Evolutionary conservation across 53 echinoderm and acorn worm species (phyloP), one percentile per base, ranked within the genome.

Genomic region (Stichopus horrens): DNA sequence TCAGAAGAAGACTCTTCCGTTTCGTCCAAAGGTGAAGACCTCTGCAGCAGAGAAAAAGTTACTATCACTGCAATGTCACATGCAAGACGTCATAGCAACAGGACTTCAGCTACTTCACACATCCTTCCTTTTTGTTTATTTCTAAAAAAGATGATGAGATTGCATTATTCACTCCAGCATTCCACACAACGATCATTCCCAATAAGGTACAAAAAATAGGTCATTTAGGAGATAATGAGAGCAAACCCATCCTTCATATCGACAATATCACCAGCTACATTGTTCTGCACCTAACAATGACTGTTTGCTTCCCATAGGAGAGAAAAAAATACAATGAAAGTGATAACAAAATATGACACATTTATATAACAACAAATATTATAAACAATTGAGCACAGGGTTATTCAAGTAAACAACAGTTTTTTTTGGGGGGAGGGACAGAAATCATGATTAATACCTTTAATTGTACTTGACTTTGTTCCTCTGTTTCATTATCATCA

Each of bases 1-100:
- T 84, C 84, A 4, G 53, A 51, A 10, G 51, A 84, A 2, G 65
- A 52, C 59, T 84, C 84, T 23, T 66, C 84, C 57, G 63, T 84
- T 7, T 52, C 53, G 18, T 23, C 19, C 18, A 54, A 57, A 23
- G 77, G 37, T n/a, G 76, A 88, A 19, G 77, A 88, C 56, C 58
- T 87, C 88, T 75, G 37, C 2, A 77, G 23, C 60, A 10, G n/a
- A 54, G 52, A 58, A 56, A 55, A 88, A 58, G 9, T 75, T 23
- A 67, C 1, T 67, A 11, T 14, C 13, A 67, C 13, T 67, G 18
- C 68, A 67, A 11, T n/a, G 11, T n/a, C 68, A 67, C 11, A n/a
- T 67, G 68, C 11, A 37, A 67, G 68, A 67, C 4, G 68, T 11
- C 68, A 67, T 14, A 11, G 18, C 68, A 67, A n/a, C 13, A 1